Evolutionary conservation across 2,113 vertebrate genomes (phyloP).

Genomic region (Phaethon lepturus): DNA sequence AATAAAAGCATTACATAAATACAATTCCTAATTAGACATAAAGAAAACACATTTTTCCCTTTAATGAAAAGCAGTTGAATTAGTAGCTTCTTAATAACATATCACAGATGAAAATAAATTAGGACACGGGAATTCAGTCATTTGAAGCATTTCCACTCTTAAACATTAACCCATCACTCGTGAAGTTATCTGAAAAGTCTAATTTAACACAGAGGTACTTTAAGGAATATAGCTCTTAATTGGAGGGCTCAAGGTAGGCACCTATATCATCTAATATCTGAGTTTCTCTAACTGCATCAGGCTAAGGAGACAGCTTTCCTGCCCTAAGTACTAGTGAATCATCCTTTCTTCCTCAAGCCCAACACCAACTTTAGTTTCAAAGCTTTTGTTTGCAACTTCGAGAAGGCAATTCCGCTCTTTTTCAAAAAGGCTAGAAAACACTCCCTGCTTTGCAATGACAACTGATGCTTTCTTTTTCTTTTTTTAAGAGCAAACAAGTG

Average conservation of each 20-base stretch:
- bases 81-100: neutral
- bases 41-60: neutral
- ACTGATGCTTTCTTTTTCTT: neutral
- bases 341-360: neutral
- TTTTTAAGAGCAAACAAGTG: neutral
- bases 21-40: neutral
- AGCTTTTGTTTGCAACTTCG: neutral
- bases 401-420: neutral
- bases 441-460: neutral
- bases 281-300: neutral
- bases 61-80: constrained; percentile 1
- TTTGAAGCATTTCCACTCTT: neutral
- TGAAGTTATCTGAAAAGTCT: neutral
- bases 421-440: neutral
- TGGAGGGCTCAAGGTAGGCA: neutral
- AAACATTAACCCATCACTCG: neutral
- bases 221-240: neutral
- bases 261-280: neutral
- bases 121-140: neutral
- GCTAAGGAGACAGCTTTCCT: neutral
- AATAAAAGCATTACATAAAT: neutral
- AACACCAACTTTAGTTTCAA: neutral
- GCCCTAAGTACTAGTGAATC: neutral
- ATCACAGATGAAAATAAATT: neutral
- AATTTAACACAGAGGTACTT: neutral